Percentiles rank a stretch among this genome's conserved stretches.
Evolutionary conservation across 2,797 vertebrate species (phyloP).

Genomic region (Peromyscus melanophrys): DNA sequence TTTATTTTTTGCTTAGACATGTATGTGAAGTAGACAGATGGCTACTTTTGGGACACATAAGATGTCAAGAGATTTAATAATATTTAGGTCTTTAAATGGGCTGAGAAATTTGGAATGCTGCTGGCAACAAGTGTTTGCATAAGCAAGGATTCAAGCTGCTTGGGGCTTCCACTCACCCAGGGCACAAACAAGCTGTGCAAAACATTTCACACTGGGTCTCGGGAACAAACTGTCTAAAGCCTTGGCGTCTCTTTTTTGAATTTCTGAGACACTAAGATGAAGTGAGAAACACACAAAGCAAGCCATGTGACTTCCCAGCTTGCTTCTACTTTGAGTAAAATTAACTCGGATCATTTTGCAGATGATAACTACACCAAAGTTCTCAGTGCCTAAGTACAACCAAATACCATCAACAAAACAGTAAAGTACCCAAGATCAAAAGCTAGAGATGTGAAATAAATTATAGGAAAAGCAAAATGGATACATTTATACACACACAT

Average conservation of each 20-base stretch:
- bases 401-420: neutral
- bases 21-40: constrained; percentile 15
- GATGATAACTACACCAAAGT: neutral
- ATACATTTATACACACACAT: neutral
- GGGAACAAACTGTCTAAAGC: neutral
- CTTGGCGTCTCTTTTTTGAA: neutral
- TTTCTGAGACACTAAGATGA: neutral
- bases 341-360: neutral
- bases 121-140: neutral
- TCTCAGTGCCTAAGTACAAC: neutral
- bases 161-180: neutral
- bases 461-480: neutral
- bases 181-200: neutral
- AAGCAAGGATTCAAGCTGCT: neutral
- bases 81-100: neutral
- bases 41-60: neutral
- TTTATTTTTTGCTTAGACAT: constrained; percentile 37
- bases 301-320: neutral
- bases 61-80: neutral
- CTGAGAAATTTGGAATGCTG: neutral
- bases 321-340: neutral
- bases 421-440: neutral
- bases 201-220: neutral
- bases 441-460: neutral
- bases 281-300: neutral